Evolutionary conservation across 2,797 vertebrate species (phyloP).

Genomic region (Oceanodroma leucorhoa): DNA sequence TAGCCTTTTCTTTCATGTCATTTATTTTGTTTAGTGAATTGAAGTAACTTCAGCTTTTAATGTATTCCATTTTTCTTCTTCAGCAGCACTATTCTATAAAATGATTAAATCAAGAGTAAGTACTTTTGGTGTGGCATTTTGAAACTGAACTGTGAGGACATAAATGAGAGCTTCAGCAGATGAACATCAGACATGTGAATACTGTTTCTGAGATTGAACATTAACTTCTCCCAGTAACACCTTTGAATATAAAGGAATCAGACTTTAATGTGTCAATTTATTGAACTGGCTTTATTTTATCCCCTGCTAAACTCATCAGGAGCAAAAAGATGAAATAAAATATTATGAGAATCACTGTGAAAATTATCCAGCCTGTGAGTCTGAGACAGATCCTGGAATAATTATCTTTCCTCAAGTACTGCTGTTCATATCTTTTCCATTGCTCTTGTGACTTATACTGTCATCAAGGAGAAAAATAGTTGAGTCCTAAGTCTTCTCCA

Average conservation of each 20-base stretch:
- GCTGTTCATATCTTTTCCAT: neutral
- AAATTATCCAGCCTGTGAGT: neutral
- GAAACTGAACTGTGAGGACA: neutral
- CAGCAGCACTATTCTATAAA: neutral
- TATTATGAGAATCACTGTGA: neutral
- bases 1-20: neutral
- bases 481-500: neutral
- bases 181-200: neutral
- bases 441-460: neutral
- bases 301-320: neutral
- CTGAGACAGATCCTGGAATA: neutral
- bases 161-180: neutral
- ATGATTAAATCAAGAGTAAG: neutral
- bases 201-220: neutral
- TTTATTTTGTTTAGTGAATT: neutral
- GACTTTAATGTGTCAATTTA: neutral
- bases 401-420: neutral
- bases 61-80: neutral
- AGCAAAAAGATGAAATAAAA: neutral
- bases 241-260: neutral
- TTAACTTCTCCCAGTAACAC: neutral
- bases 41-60: neutral
- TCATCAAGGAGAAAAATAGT: neutral
- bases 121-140: conserved; percentile 4
- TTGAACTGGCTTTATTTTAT: neutral